Evolutionary conservation across 2,113 vertebrate genomes (phyloP).

Genomic region (Dolichotis patagonum): DNA sequence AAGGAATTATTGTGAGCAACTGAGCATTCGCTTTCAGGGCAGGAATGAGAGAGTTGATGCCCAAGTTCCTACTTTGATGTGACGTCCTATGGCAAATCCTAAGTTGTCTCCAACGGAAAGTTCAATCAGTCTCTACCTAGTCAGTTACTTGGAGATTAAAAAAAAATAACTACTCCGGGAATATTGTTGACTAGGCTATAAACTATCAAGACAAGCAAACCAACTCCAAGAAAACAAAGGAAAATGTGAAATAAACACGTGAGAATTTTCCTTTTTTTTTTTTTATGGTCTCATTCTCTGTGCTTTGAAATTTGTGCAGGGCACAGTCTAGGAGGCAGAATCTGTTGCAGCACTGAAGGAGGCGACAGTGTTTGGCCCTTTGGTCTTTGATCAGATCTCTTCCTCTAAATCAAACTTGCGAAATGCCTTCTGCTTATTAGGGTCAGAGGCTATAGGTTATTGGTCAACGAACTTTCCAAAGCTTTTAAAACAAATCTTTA

Average conservation of each 20-base stretch:
- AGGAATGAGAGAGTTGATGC: neutral
- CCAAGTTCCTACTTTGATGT: neutral
- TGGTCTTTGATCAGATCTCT: neutral
- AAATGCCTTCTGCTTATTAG: neutral
- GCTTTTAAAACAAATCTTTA: slow-evolving; percentile 22
- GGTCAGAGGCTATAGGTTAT: neutral
- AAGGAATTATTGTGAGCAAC: neutral
- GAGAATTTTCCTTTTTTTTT: neutral
- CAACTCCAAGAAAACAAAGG: neutral
- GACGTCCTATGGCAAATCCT: neutral
- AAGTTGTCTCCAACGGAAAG: neutral
- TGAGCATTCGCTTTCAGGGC: neutral
- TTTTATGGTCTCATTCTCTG: neutral
- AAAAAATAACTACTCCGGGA: neutral
- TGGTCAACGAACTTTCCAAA: neutral
- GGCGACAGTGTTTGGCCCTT: neutral
- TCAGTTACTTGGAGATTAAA: neutral
- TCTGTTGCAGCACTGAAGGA: neutral
- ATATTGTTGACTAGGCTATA: neutral
- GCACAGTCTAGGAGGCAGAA: neutral
- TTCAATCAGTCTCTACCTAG: neutral
- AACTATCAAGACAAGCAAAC: neutral
- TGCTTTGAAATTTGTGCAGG: neutral
- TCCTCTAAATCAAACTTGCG: neutral
- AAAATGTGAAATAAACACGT: neutral